Evolutionary conservation across 2,888 invertebrate species (phyloP).

Genomic region (Pterobdella sp.): DNA sequence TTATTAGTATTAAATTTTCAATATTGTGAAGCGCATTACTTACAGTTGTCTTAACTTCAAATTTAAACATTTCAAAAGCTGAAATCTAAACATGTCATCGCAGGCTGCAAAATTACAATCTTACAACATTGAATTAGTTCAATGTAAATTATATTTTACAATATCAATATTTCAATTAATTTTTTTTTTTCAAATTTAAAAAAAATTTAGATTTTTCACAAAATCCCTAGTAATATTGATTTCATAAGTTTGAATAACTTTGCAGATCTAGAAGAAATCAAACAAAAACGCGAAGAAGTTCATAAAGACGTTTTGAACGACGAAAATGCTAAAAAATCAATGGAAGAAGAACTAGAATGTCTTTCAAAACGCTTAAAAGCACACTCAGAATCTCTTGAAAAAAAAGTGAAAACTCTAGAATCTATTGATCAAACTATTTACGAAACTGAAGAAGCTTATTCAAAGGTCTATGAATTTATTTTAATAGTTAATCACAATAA

Average conservation of each 20-base stretch:
- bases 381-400: not conserved
- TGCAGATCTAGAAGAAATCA: conserved; percentile 13
- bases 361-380: not conserved
- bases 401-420: not conserved
- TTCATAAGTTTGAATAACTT: too few species aligned
- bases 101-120: not conserved
- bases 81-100: not conserved
- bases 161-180: too few species aligned
- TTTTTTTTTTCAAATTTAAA: not conserved
- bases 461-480: too few species aligned
- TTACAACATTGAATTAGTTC: conserved; percentile 9
- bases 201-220: not conserved
- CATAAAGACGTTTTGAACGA: not conserved
- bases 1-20: too few species aligned
- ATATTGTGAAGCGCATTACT: too few species aligned
- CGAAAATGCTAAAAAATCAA: not conserved
- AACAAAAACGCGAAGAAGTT: conserved; percentile 2
- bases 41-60: not conserved
- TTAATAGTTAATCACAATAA: too few species aligned
- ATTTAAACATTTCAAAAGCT: not conserved
- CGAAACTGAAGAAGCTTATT: conserved; percentile 3
- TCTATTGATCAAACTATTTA: not conserved
- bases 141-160: too few species aligned
- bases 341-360: conserved; percentile 8
- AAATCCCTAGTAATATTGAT: not conserved